Base-by-base conservation (phyloP, 2,113 vertebrate genomes). In the Apodemus sylvaticus region DNA sequence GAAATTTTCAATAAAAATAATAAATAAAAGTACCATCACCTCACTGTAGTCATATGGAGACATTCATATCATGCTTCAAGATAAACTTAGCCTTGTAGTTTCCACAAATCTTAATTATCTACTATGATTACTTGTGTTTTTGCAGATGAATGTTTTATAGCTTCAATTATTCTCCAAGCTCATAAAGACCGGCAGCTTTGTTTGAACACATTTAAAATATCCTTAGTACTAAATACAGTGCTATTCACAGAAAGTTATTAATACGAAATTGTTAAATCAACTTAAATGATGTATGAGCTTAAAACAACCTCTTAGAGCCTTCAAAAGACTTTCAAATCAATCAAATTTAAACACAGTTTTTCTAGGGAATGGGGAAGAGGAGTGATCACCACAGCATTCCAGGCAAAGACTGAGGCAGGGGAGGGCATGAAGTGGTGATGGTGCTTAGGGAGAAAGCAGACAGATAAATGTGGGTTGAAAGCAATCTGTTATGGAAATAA, bases 91-190 rank as follows among this genome's bases (percentile, higher is more conserved):
- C 2, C 1, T 48, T 36, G 34, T 22, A 2, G 1, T 26, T 93
- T 73, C 94, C 53, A 71, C 9, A 58, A 78, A 34, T n/a, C 16
- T 93, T 89, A 58, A 68, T 39, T 70, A 71, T 55, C 55, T 74
- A 68, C 26, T 89, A 48, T 87, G 85, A 45, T 71, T 53, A 93
- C 60, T 48, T 48, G 94, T 91, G 48, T 91, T 82, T 58, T 83
- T 93, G 55, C 62, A 68, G 79, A 60, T 55, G 14, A 91, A 36
- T 93, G 45, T 86, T 95, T 89, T 89, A 83, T 62, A 74, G 78
- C n/a, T 79, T 95, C 29, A 48, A 26, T 79, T 81, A 90, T 60
- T n/a, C 8, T 76, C 16, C 58, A 93, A 79, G 34, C 70, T 96
- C 45, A 90, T 24, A 45, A 81, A 60, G 34, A 76, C 31, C 64